Evolutionary conservation across 2,888 invertebrate species (phyloP), one percentile per base, ranked within the genome.

Genomic region (Strigamia maritima): DNA sequence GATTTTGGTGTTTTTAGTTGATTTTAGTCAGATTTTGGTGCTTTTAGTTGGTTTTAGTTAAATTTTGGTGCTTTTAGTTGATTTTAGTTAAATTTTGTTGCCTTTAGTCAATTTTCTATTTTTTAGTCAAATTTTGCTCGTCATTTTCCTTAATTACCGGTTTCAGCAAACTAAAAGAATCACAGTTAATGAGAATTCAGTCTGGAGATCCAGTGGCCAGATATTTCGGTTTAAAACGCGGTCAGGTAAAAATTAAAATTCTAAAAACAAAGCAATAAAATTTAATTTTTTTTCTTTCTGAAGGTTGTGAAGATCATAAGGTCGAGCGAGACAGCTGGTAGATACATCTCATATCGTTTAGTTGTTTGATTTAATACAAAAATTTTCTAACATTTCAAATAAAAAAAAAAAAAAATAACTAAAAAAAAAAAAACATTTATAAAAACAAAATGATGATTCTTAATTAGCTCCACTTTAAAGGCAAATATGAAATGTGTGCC

Each of bases 111-210:
- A n/a, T n/a, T n/a, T n/a, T n/a, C n/a, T n/a, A n/a, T n/a, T n/a
- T n/a, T n/a, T n/a, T n/a, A n/a, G n/a, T n/a, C n/a, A n/a, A n/a
- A n/a, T n/a, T n/a, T n/a, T n/a, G n/a, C n/a, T n/a, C n/a, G n/a
- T n/a, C n/a, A 24, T 22, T 80, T 79, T 7, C 80, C 12, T n/a
- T 38, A 38, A 22, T 76, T 77, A 80, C 82, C 78, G 44, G 38
- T 10, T 38, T 10, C 81, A 89, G 89, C 88, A 99, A 99, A 89
- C 87, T 99, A 76, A 99, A 98, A 86, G 99, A 99, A 86, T 97
- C 97, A 86, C 98, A 98, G 90, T 88, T 99, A 85, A 99, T 99
- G 93, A 92, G 98, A 86, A 99, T 99, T 86, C 99, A 99, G 88
- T 95, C 94, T 10, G 97, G 97, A 78, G 99, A 99, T 88, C 99